Percentiles rank a stretch among this genome's conserved stretches.
These are phyloP conservation scores for Synodontis membranacea DNA, from an alignment of 2,113 vertebrate genomes.

Conservation along the genomic window DNA sequence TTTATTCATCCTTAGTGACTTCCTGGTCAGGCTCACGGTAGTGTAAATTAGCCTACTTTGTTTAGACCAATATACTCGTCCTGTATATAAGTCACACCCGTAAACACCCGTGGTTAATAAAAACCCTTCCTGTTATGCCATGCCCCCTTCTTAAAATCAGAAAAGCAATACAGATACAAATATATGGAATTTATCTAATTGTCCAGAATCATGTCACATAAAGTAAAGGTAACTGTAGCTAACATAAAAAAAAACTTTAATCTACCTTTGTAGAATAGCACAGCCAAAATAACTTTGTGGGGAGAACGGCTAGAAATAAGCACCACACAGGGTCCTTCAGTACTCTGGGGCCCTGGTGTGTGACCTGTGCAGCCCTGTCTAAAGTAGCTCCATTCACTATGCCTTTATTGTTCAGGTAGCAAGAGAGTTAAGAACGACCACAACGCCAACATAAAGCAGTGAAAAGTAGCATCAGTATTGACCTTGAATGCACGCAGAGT, in stretches of 20 bases:
- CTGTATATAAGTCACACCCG: too few species aligned
- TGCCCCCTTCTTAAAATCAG: neutral
- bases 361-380: neutral
- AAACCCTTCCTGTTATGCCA: neutral
- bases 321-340: neutral
- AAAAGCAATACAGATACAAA: neutral
- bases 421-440: neutral
- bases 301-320: neutral
- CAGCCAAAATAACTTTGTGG: neutral
- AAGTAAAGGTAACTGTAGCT: neutral
- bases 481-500: conserved; percentile 46
- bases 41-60: neutral
- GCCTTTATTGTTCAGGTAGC: neutral
- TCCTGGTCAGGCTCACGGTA: neutral
- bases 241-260: neutral
- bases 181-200: neutral
- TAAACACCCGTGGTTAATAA: too few species aligned
- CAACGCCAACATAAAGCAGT: conserved; percentile 16
- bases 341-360: neutral
- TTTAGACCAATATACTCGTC: neutral
- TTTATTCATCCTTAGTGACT: neutral
- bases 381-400: conserved; percentile 4
- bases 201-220: neutral
- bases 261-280: neutral
- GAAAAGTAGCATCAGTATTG: conserved; percentile 28